Evolutionary conservation across 2,113 vertebrate species (phyloP).

Genomic region (Rhinoderma darwinii): DNA sequence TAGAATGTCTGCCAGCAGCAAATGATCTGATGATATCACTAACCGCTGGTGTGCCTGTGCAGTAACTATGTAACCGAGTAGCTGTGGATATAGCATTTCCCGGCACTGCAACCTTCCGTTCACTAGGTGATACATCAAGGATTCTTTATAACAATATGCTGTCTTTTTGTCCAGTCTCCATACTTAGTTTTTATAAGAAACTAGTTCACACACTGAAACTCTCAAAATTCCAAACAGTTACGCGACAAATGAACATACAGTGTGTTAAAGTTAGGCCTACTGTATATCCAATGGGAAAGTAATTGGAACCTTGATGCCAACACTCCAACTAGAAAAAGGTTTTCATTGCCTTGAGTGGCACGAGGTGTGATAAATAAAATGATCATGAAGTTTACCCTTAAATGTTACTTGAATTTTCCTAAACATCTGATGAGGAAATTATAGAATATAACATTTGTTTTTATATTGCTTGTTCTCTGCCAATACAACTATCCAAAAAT

Average conservation of each 20-base stretch:
- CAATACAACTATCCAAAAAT: no score
- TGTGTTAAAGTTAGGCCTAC: no score
- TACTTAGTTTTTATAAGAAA: neutral
- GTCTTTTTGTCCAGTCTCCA: neutral
- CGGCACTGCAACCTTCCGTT: conserved; percentile 26
- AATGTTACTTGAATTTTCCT: no score
- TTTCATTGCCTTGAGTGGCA: neutral
- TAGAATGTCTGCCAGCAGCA: conserved; percentile 37
- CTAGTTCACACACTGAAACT: neutral
- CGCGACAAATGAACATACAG: neutral
- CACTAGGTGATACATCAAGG: neutral
- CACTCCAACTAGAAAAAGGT: neutral
- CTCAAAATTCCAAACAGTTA: neutral
- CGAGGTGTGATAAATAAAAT: neutral
- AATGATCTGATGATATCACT: conserved; percentile 51
- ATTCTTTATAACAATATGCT: neutral
- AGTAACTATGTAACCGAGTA: conserved; percentile 37
- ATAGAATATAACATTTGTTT: no score
- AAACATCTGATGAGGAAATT: no score
- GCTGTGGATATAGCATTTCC: neutral
- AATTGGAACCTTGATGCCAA: neutral
- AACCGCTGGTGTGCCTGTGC: conserved; percentile 30
- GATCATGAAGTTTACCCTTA: neutral
- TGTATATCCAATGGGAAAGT: no score
- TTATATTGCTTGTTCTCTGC: no score